Percentiles rank a stretch among this genome's conserved stretches.
Conservation (phyloP, 2,113 vertebrate species). For the Brevimyrus niger region DNA sequence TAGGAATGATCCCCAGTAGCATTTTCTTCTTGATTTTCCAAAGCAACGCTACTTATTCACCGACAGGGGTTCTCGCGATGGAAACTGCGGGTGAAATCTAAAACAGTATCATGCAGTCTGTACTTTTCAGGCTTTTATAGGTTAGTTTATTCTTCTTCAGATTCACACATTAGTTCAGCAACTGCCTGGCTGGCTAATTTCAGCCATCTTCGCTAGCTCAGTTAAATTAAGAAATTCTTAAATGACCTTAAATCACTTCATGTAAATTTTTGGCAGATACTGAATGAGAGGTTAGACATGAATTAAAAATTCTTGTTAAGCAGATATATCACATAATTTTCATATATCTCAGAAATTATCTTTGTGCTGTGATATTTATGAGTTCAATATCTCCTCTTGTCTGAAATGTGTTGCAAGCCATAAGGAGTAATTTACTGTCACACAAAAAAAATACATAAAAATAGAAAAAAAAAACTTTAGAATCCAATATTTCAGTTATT, state of each 20-base stretch:
- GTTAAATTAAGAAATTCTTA: neutral
- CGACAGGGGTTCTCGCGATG: no score
- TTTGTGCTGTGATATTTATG: neutral
- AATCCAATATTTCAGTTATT: neutral
- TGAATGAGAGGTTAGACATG: neutral
- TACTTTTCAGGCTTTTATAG: neutral
- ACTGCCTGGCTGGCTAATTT: neutral
- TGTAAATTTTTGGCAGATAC: neutral
- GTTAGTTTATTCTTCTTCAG: neutral
- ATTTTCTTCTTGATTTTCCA: no score
- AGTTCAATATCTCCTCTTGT: neutral
- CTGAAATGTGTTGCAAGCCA: neutral
- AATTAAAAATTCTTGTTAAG: neutral
- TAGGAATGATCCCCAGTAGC: neutral
- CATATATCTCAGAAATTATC: neutral
- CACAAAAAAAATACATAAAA: neutral
- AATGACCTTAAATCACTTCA: neutral
- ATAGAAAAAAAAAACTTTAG: neutral
- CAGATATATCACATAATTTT: neutral
- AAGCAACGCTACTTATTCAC: no score
- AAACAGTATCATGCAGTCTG: neutral
- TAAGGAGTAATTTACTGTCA: neutral
- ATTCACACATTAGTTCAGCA: neutral
- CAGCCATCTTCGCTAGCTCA: neutral
- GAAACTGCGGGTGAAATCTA: no score